Percentiles rank a stretch among this genome's conserved stretches.
phyloP scores from a whole-genome alignment of 2,797 vertebrate species.

The Eptatretus atami region DNA sequence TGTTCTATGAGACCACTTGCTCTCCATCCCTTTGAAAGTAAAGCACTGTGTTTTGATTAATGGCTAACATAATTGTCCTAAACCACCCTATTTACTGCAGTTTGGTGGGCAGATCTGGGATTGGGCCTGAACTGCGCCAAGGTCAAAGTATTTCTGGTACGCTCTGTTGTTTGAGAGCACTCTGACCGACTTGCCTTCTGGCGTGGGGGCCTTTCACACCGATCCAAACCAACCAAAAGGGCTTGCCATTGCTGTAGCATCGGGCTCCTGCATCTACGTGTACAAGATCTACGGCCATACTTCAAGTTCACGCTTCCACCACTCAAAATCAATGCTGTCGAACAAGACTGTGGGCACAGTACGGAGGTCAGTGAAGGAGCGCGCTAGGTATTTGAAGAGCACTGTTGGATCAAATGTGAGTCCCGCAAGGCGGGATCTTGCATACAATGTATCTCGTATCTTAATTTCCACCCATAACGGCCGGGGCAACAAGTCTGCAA shows the following conservation, averaged over 20 bases:
- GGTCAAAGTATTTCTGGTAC: slow-evolving; percentile 44
- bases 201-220: slow-evolving; percentile 38
- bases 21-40: no score
- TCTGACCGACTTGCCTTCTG: slow-evolving; percentile 31
- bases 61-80: no score
- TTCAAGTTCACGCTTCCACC: slow-evolving; percentile 49
- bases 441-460: no score
- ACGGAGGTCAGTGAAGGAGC: slow-evolving; percentile 17
- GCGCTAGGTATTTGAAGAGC: no score
- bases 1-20: no score
- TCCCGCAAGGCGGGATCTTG: no score
- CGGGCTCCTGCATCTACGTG: slow-evolving; percentile 46
- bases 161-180: slow-evolving; percentile 27
- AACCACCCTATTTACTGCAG: slow-evolving; percentile 10
- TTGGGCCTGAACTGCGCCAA: slow-evolving; percentile 23
- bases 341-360: slow-evolving; percentile 53
- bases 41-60: no score
- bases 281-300: slow-evolving; percentile 56
- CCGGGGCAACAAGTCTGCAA: no score
- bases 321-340: slow-evolving; percentile 29
- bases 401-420: no score
- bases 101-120: slow-evolving; percentile 40
- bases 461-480: no score
- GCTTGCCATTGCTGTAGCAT: slow-evolving; percentile 40
- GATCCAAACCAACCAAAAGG: slow-evolving; percentile 38